These are phyloP conservation scores for Caenorhabditis sp. DNA, from an alignment of 2,888 invertebrate genomes.

Conservation along the genomic window DNA sequence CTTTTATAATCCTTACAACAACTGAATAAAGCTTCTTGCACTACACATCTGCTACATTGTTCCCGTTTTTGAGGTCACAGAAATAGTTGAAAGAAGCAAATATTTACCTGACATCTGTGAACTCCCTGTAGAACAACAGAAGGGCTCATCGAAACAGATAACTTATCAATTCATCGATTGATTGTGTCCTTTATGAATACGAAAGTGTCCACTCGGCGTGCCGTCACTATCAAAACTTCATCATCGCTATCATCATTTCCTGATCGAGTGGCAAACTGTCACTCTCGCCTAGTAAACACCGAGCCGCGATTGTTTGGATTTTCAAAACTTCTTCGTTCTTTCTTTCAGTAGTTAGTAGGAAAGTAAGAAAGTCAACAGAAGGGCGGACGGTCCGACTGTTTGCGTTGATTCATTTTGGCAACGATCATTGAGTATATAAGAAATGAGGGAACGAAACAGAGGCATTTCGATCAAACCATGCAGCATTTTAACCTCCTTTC, in stretches of 20 bases:
- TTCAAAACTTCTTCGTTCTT: conserved; percentile 37
- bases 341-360: conserved; percentile 48
- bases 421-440: conserved; percentile 60
- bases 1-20: conserved; percentile 52
- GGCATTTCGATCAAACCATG: conserved; percentile 34
- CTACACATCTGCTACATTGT: conserved; percentile 28
- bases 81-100: conserved; percentile 40
- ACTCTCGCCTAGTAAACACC: conserved; percentile 50
- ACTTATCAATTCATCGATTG: not conserved
- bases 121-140: conserved; percentile 23
- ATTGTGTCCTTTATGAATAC: not conserved
- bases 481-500: conserved; percentile 34
- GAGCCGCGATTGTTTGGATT: conserved; percentile 54
- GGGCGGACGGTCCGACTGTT: conserved; percentile 56
- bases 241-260: conserved; percentile 38
- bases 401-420: conserved; percentile 66
- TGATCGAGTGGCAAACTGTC: conserved; percentile 54
- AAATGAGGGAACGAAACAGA: conserved; percentile 20
- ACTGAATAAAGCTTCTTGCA: conserved; percentile 36
- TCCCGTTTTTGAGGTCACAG: conserved; percentile 19
- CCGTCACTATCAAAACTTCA: conserved; percentile 30
- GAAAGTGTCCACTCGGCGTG: conserved; percentile 12
- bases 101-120: conserved; percentile 51
- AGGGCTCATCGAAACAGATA: conserved; percentile 33
- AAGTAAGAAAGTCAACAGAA: conserved; percentile 57